Base-by-base conservation (phyloP, 2,888 invertebrate genomes). In the Phaonia tiefii region DNA sequence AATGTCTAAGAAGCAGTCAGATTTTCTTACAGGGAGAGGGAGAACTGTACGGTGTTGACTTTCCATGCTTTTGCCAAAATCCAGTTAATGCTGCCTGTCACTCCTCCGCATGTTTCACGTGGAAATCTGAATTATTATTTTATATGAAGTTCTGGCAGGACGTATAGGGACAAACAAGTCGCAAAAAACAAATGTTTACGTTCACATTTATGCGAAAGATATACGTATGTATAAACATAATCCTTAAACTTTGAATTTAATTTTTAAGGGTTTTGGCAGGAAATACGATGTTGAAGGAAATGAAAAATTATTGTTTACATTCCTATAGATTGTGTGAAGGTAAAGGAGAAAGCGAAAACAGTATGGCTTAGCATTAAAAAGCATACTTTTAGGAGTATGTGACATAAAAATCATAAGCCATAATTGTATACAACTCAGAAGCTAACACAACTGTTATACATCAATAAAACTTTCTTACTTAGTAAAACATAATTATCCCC, bases 71-170 rank as follows among this genome's bases (percentile, higher is more conserved):
- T 11, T 11, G 60, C 42, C 13, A 51, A 17, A 2, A 31, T 31
- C 7, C 1, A 10, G 26, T 75, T 81, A 84, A 79, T 74, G 82
- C 49, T 65, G 73, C 56, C 72, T 80, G 77, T 63, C 80, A 73
- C 72, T 20, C 42, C n/a, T 63, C 17, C 37, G 20, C n/a, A n/a
- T 17, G 31, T 63, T 63, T 63, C 22, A 20, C 37, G 37, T 83
- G 67, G 65, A 63, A 80, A 78, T 83, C 65, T 80, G 78, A 83
- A 83, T 83, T 80, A 80, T 80, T 80, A 77, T n/a, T n/a, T n/a
- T 78, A 54, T 15, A 75, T 13, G 46, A 60, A 49, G 63, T 69
- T 74, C 67, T 37, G 17, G 37, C 22, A 37, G 39, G 11, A 22
- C 4, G 5, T 15, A 7, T n/a, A n/a, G 42, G 44, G 26, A n/a